phyloP scores from a whole-genome alignment of 2,797 vertebrate species.

The Fundulus diaphanus region DNA sequence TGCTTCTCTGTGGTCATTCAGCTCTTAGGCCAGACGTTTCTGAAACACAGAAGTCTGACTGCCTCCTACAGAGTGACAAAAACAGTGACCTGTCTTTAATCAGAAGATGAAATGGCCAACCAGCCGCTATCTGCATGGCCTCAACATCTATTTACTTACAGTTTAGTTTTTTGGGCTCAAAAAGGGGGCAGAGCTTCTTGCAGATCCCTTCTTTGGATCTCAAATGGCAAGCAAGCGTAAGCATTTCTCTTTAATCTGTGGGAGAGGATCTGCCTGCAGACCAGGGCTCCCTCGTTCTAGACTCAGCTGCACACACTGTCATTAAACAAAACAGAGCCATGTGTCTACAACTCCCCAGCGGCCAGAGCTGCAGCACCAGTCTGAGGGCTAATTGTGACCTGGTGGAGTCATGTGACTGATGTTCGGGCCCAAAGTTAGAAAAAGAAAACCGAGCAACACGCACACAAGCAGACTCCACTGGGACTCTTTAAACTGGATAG shows the following conservation, averaged over 20 bases:
- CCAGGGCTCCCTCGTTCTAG: slow-evolving; percentile 48
- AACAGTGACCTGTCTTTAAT: slow-evolving; percentile 38
- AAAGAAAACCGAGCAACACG: slow-evolving; percentile 60
- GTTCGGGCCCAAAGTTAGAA: slow-evolving; percentile 53
- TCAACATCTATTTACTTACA: slow-evolving; percentile 15
- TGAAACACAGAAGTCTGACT: slow-evolving; percentile 49
- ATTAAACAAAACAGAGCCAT: slow-evolving; percentile 79
- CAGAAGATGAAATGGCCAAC: slow-evolving; percentile 36
- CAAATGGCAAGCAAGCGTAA: slow-evolving; percentile 48
- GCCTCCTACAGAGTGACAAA: slow-evolving; percentile 59
- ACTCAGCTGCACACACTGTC: slow-evolving; percentile 60
- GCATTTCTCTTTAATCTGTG: slow-evolving; percentile 72
- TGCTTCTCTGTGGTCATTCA: slow-evolving; percentile 51
- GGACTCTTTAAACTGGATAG: slow-evolving; percentile 51
- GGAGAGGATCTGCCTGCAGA: slow-evolving; percentile 63
- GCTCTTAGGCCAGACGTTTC: slow-evolving; percentile 55
- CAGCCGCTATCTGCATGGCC: slow-evolving; percentile 12
- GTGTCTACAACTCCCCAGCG: slow-evolving; percentile 64
- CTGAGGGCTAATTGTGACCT: slow-evolving; percentile 74
- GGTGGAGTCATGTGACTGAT: slow-evolving; percentile 65
- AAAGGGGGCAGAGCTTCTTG: slow-evolving; percentile 11
- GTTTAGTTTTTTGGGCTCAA: background rate
- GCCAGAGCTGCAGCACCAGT: slow-evolving; percentile 50
- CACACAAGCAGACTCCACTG: slow-evolving; percentile 55
- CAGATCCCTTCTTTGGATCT: slow-evolving; percentile 39